Evolutionary conservation across 2,113 vertebrate species (phyloP).

Genomic region (Scomber japonicus): DNA sequence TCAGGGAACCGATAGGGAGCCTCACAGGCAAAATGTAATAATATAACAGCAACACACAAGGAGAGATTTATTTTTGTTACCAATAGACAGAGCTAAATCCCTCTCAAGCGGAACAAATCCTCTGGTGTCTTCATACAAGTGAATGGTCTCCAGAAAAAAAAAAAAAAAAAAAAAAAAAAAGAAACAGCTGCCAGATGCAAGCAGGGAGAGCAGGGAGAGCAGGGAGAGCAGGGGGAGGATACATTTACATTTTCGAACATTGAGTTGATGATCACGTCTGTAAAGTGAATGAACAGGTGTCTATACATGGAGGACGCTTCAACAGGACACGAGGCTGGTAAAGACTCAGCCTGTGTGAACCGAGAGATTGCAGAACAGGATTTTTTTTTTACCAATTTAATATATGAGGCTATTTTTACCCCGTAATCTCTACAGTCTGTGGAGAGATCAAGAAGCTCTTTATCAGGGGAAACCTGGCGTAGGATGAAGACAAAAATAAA

Average conservation of each 20-base stretch:
- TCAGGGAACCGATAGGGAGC: constrained; percentile 42
- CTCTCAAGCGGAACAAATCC: constrained; percentile 74
- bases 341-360: constrained; percentile 16
- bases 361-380: background rate
- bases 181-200: constrained; percentile 34
- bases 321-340: background rate
- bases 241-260: constrained; percentile 30
- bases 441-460: constrained; percentile 19
- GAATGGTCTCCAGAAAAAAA: constrained; percentile 40
- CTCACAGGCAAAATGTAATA: constrained; percentile 65
- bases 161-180: constrained; percentile 12
- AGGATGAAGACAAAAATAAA: constrained; percentile 17
- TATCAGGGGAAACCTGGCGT: background rate
- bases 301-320: constrained; percentile 29
- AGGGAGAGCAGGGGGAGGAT: constrained; percentile 4
- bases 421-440: background rate
- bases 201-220: too few species aligned
- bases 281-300: constrained; percentile 31
- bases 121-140: constrained; percentile 58
- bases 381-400: background rate
- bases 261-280: constrained; percentile 8
- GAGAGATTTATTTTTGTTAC: constrained; percentile 81
- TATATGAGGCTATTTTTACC: background rate
- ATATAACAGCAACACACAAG: constrained; percentile 59
- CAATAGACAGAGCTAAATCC: constrained; percentile 76